These are phyloP conservation scores for Notothenia rossii DNA, from an alignment of 2,113 vertebrate species.

Conservation along the genomic window DNA sequence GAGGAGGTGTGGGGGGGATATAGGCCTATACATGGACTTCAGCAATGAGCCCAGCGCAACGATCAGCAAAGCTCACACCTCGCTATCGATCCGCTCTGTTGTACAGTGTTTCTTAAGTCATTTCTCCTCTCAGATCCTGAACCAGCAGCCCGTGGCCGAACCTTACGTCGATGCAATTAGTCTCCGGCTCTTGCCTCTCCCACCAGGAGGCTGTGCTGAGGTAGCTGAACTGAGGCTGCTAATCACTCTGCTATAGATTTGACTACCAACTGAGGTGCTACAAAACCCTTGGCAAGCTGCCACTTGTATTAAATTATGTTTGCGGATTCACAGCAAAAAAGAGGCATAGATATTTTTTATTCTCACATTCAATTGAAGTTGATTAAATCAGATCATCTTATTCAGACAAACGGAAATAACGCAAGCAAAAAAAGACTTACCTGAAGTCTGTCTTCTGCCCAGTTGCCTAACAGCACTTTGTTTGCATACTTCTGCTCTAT, in stretches of 20 bases:
- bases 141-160: slow-evolving; percentile 50
- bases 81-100: slow-evolving; percentile 64
- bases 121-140: slow-evolving; percentile 70
- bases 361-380: slow-evolving; percentile 16
- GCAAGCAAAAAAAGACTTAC: slow-evolving; percentile 61
- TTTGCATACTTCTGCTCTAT: slow-evolving; percentile 80
- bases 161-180: slow-evolving; percentile 74
- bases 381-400: neutral
- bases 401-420: neutral
- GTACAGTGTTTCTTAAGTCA: slow-evolving; percentile 67
- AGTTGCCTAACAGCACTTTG: slow-evolving; percentile 86
- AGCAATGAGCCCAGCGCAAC: slow-evolving; percentile 48
- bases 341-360: neutral
- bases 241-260: slow-evolving; percentile 78
- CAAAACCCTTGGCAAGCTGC: slow-evolving; percentile 35
- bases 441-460: slow-evolving; percentile 85
- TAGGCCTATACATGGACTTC: slow-evolving; percentile 18
- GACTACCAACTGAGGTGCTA: slow-evolving; percentile 55
- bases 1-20: neutral
- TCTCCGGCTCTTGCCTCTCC: slow-evolving; percentile 56
- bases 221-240: slow-evolving; percentile 62
- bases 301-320: slow-evolving; percentile 31
- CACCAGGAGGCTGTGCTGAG: slow-evolving; percentile 71
- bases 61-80: slow-evolving; percentile 76
- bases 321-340: slow-evolving; percentile 28